A percentile compares a stretch with the other conserved stretches of the same genome.
These are phyloP conservation scores for Liolophura sinensis DNA, from an alignment of 1,140 invertebrate species.

Conservation along the genomic window DNA sequence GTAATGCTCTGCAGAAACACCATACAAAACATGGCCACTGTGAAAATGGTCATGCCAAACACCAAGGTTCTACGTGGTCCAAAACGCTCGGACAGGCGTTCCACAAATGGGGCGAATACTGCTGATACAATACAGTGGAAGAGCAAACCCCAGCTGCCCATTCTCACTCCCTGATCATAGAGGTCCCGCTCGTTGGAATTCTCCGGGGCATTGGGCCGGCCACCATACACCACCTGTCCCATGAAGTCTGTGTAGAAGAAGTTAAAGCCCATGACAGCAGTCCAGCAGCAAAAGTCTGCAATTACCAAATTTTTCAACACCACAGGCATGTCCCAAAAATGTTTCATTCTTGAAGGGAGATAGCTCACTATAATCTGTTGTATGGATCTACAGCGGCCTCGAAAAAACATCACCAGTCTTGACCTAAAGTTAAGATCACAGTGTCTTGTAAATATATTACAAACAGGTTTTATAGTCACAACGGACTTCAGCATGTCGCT, in stretches of 20 bases:
- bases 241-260: slow-evolving; percentile 65
- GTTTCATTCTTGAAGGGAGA: too few species aligned
- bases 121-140: slow-evolving; percentile 61
- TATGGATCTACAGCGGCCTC: too few species aligned
- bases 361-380: too few species aligned
- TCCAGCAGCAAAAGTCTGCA: slow-evolving; percentile 57
- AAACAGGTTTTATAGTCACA: too few species aligned
- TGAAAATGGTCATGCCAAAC: slow-evolving; percentile 57
- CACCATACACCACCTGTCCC: slow-evolving; percentile 61
- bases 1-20: slow-evolving; percentile 50
- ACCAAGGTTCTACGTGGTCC: slow-evolving; percentile 56
- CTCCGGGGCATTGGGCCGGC: slow-evolving; percentile 57
- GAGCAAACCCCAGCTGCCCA: slow-evolving; percentile 62
- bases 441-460: too few species aligned
- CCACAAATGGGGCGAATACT: slow-evolving; percentile 59
- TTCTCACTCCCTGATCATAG: slow-evolving; percentile 63
- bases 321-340: slow-evolving; percentile 47
- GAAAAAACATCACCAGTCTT: too few species aligned
- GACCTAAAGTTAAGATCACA: too few species aligned
- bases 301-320: slow-evolving; percentile 53
- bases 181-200: slow-evolving; percentile 41
- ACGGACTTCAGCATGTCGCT: too few species aligned
- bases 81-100: slow-evolving; percentile 50
- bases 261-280: slow-evolving; percentile 61
- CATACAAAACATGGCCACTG: slow-evolving; percentile 57